Evolutionary conservation across 1,140 invertebrate genomes (phyloP).

Genomic region (Arion vulgaris): DNA sequence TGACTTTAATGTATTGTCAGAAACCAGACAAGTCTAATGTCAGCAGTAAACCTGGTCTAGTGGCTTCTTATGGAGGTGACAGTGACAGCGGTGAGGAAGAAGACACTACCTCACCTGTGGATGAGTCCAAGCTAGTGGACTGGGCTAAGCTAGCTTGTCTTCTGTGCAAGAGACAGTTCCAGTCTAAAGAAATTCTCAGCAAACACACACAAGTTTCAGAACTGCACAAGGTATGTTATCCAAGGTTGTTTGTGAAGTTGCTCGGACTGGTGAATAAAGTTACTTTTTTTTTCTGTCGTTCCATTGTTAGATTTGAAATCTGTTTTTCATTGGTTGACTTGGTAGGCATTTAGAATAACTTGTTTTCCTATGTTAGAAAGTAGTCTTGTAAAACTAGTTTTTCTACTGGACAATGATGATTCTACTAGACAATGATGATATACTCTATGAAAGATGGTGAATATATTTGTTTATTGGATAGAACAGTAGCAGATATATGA

Average conservation of each 20-base stretch:
- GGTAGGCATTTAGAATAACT: no score
- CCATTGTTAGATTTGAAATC: not conserved
- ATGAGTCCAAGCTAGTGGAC: constrained; percentile 82
- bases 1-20: not conserved
- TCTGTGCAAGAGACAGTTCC: constrained; percentile 95
- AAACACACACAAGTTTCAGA: constrained; percentile 96
- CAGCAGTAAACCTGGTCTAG: constrained; percentile 72
- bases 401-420: no score
- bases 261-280: no score
- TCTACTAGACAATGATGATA: no score
- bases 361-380: no score
- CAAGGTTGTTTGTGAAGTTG: no score
- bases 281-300: not conserved
- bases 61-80: constrained; percentile 85
- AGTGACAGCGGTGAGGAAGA: constrained; percentile 74
- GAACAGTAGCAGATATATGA: no score
- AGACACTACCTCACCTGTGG: constrained; percentile 60
- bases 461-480: no score
- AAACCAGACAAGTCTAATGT: constrained; percentile 23
- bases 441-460: no score
- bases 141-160: constrained; percentile 93
- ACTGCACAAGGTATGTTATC: constrained; percentile 83
- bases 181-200: constrained; percentile 87
- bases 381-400: no score
- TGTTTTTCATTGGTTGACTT: no score